These are phyloP conservation scores for Oscheius sp. DNA, from an alignment of 2,888 invertebrate genomes.

Conservation along the genomic window DNA sequence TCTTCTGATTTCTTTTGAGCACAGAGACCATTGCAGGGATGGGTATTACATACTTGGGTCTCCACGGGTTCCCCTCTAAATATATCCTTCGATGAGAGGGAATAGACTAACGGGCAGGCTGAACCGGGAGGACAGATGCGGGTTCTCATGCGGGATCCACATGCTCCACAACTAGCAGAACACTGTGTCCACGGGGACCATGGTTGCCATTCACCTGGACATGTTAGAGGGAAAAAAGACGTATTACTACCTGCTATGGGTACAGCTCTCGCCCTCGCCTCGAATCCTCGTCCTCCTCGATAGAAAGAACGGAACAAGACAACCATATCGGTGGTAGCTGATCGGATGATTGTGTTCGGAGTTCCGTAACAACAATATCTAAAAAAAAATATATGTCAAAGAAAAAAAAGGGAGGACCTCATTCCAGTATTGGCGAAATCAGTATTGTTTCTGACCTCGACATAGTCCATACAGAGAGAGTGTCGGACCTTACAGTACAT, in stretches of 20 bases:
- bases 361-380: slow-evolving; percentile 71
- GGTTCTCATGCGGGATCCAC: slow-evolving; percentile 64
- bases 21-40: slow-evolving; percentile 68
- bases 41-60: slow-evolving; percentile 65
- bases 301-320: slow-evolving; percentile 70
- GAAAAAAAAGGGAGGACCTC: slow-evolving; percentile 54
- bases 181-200: slow-evolving; percentile 67
- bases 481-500: slow-evolving; percentile 70
- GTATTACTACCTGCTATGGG: slow-evolving; percentile 50
- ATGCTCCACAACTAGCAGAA: slow-evolving; percentile 68
- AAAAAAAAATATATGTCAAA: slow-evolving; percentile 11
- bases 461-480: slow-evolving; percentile 71
- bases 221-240: not conserved
- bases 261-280: slow-evolving; percentile 63
- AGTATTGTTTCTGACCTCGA: slow-evolving; percentile 69
- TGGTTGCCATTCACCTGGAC: slow-evolving; percentile 37
- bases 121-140: slow-evolving; percentile 61
- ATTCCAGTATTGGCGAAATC: slow-evolving; percentile 71
- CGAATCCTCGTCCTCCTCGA: slow-evolving; percentile 69
- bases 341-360: slow-evolving; percentile 63
- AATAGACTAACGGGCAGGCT: slow-evolving; percentile 59
- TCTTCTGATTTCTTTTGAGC: slow-evolving; percentile 59
- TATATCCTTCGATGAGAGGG: not conserved
- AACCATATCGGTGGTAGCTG: slow-evolving; percentile 69
- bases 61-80: slow-evolving; percentile 66